Conservation (phyloP, 2,113 vertebrate species). For the Prunella himalayana region DNA sequence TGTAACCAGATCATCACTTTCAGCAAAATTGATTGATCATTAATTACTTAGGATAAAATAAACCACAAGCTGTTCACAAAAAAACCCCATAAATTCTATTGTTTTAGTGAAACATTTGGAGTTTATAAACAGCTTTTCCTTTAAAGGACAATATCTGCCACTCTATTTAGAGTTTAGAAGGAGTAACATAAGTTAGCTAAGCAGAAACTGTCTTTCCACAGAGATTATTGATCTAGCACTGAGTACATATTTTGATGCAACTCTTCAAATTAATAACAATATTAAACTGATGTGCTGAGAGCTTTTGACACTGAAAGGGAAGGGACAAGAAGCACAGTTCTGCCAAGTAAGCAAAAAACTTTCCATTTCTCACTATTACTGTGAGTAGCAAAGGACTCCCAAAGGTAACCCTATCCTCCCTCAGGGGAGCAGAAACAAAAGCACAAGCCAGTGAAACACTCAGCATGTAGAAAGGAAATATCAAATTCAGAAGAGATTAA, state of each 20-base stretch:
- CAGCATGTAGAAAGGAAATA: neutral
- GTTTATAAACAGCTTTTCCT: neutral
- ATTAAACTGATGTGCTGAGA: neutral
- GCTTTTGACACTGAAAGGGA: neutral
- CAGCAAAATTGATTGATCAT: neutral
- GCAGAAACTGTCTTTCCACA: neutral
- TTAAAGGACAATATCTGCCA: neutral
- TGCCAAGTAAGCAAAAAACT: slow-evolving; percentile 14
- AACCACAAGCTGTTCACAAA: neutral
- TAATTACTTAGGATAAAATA: neutral
- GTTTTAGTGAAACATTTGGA: neutral
- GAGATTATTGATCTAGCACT: neutral
- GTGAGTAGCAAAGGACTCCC: neutral
- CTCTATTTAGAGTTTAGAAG: neutral
- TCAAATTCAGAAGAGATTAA: neutral
- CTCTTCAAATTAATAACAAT: neutral
- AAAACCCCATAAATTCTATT: neutral
- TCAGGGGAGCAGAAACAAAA: slow-evolving; percentile 26
- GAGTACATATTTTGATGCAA: neutral
- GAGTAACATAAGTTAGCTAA: neutral
- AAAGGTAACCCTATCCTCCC: slow-evolving; percentile 23
- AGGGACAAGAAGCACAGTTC: neutral
- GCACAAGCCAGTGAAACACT: neutral
- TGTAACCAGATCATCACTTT: neutral
- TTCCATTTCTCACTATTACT: slow-evolving; percentile 13